Percentiles rank a stretch among this genome's conserved stretches.
Evolutionary conservation across 2,888 invertebrate genomes (phyloP).

Genomic region (Polyommatus iphigenia): DNA sequence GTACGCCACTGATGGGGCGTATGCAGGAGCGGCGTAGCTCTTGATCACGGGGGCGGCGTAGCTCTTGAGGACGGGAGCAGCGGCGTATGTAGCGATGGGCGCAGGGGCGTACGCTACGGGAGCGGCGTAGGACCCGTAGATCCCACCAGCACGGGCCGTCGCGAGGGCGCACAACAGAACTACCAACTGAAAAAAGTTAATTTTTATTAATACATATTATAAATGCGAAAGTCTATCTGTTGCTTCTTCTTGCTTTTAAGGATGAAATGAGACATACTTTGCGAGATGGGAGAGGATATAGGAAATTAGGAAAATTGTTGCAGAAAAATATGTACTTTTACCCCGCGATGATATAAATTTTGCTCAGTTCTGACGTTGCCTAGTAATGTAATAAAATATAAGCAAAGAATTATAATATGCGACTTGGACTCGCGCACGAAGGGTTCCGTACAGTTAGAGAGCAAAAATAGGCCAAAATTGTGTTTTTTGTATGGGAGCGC

Average conservation of each 20-base stretch:
- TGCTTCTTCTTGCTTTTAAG: not conserved
- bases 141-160: slow-evolving; percentile 78
- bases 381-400: too few species aligned
- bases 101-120: slow-evolving; percentile 68
- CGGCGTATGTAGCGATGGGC: slow-evolving; percentile 45
- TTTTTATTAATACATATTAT: not conserved
- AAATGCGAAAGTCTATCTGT: not conserved
- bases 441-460: too few species aligned
- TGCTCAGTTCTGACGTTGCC: too few species aligned
- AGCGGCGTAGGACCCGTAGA: slow-evolving; percentile 68
- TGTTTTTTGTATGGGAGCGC: too few species aligned
- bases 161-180: slow-evolving; percentile 81
- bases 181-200: slow-evolving; percentile 68
- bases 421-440: too few species aligned
- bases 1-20: slow-evolving; percentile 66
- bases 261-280: too few species aligned
- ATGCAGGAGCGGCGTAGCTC: slow-evolving; percentile 51
- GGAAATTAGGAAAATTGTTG: too few species aligned
- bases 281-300: too few species aligned
- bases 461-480: too few species aligned
- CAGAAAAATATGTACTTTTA: too few species aligned
- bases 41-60: slow-evolving; percentile 36
- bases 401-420: too few species aligned
- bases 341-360: too few species aligned
- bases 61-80: slow-evolving; percentile 42